Evolutionary conservation across 2,888 invertebrate genomes (phyloP), one percentile per base, ranked within the genome.

Genomic region (Drosophila mulleri): DNA sequence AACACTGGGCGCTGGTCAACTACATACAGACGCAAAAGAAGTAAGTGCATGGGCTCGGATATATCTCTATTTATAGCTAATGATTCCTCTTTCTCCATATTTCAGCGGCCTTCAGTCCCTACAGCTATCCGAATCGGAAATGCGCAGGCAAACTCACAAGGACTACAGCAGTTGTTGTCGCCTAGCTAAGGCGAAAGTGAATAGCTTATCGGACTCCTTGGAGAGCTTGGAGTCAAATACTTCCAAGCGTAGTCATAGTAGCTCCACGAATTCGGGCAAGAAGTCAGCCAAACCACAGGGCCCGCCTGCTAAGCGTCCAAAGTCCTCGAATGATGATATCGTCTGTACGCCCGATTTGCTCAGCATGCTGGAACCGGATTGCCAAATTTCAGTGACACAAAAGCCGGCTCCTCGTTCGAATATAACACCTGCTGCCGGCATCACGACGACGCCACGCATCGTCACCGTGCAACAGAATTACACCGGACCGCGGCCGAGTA

Each of bases 1-100:
- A 94, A 39, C 96, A 96, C 87, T 95, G 96, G 94, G 96, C 96
- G 44, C 93, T 96, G 11, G 93, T 95, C 72, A 95, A 96, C 67
- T 96, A 95, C 90, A 95, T 95, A 75, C 94, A 94, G 78, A 93
- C 94, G 50, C 95, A 95, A 86, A 94, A 92, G 45, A 90, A 82
- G 92, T 92, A 67, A 86, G 89, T 87, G 5, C 0, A 0, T 0
- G 3, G 2, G 8, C 5, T 23, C 8, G n/a, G 0, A 20, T 18
- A 37, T 39, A 6, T 29, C 32, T 6, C 18, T 11, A 1, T 2
- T 2, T 5, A 9, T 2, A 8, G 14, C 39, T 26, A 23, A 16
- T 4, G 20, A 18, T 29, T 71, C 20, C 12, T 52, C 54, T 32
- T 50, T 65, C n/a, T 79, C 80, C 26, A 0, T n/a, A 69, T 82